These are phyloP conservation scores for Lepidothrix coronata DNA, from an alignment of 2,113 vertebrate genomes.

Conservation along the genomic window DNA sequence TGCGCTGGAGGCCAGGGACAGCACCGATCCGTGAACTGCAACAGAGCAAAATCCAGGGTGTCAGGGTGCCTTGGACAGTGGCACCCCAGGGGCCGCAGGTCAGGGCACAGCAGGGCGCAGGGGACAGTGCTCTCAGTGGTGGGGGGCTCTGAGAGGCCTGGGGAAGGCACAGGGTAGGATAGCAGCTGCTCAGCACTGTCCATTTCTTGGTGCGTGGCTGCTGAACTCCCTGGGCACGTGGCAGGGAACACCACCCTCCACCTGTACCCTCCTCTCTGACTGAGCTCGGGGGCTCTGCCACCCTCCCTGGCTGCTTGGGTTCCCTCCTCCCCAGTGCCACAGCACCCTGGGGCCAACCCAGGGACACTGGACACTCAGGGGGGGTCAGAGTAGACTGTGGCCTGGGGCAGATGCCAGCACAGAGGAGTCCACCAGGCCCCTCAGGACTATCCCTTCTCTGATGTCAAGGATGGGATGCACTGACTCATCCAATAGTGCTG, in stretches of 20 bases:
- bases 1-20: slow-evolving; percentile 93
- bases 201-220: fast-evolving
- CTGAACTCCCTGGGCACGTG: not conserved
- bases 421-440: not conserved
- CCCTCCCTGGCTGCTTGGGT: not conserved
- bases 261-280: not conserved
- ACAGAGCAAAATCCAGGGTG: slow-evolving; percentile 41
- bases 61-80: not conserved
- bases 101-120: not conserved
- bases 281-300: not conserved
- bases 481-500: not conserved
- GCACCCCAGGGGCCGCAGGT: not conserved
- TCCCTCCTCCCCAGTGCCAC: not conserved
- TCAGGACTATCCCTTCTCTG: not conserved
- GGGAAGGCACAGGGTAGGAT: not conserved
- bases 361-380: not conserved
- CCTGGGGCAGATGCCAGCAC: not conserved
- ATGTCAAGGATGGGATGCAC: fast-evolving
- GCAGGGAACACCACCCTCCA: not conserved
- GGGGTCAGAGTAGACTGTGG: not conserved
- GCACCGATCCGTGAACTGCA: slow-evolving; percentile 92
- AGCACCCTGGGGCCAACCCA: not conserved
- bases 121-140: not conserved
- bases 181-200: not conserved
- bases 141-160: not conserved